Evolutionary conservation across 2,888 invertebrate genomes (phyloP).

Genomic region (Pachymerium ferrugineum): DNA sequence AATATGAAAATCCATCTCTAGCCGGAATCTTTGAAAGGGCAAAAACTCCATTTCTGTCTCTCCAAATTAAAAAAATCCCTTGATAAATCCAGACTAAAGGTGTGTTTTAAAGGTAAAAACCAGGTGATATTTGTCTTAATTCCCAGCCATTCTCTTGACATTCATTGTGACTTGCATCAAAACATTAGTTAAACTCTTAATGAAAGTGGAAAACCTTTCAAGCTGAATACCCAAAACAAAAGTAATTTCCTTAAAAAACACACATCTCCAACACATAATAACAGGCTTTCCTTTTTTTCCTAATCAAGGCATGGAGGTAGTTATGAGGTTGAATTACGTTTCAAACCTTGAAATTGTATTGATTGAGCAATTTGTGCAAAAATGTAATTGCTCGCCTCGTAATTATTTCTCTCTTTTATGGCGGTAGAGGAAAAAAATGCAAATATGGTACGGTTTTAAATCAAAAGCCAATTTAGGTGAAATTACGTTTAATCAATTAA

Average conservation of each 20-base stretch:
- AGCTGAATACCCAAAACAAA: not conserved
- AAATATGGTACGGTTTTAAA: not conserved
- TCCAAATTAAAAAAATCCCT: too few relatives aligned
- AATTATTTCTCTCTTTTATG: constrained; percentile 13
- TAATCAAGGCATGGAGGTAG: not conserved
- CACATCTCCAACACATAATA: not conserved
- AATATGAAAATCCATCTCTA: too few relatives aligned
- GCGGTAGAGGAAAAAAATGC: not conserved
- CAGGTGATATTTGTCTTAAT: not conserved
- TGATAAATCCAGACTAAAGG: too few relatives aligned
- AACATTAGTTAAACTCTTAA: constrained; percentile 16
- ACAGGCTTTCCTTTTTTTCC: not conserved
- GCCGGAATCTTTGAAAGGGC: too few relatives aligned
- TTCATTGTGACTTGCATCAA: constrained; percentile 8
- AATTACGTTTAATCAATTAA: too few relatives aligned
- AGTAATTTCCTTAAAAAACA: not conserved
- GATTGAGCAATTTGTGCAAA: constrained; percentile 23
- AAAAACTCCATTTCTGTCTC: too few relatives aligned
- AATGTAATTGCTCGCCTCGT: constrained; percentile 12
- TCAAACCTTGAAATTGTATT: constrained; percentile 21
- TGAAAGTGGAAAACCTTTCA: not conserved
- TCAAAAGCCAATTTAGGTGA: not conserved
- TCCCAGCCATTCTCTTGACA: constrained; percentile 16
- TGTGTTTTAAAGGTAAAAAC: not conserved
- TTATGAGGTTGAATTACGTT: not conserved